Evolutionary conservation across 2,113 vertebrate species (phyloP).

Genomic region (Oxygymnocypris stewartii): DNA sequence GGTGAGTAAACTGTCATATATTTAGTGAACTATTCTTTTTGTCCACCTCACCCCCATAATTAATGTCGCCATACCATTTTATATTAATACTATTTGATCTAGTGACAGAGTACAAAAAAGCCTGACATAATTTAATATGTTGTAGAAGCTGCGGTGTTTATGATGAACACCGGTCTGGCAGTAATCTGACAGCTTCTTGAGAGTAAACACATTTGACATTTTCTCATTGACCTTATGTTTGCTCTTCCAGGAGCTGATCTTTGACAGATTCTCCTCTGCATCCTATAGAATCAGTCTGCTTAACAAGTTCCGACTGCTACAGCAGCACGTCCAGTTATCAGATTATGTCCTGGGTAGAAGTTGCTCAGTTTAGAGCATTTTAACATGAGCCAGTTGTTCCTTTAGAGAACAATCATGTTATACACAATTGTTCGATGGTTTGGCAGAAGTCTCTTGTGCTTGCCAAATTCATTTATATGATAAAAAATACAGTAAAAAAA

Average conservation of each 20-base stretch:
- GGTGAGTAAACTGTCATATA: no score
- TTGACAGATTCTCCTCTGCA: conserved; percentile 47
- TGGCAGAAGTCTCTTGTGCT: no score
- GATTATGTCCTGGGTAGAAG: neutral
- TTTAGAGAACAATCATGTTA: neutral
- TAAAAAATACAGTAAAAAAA: no score
- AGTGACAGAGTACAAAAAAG: neutral
- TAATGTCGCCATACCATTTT: no score
- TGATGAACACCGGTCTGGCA: conserved; percentile 58
- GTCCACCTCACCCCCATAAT: no score
- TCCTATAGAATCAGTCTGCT: neutral
- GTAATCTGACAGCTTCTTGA: conserved; percentile 61
- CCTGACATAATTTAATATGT: conserved; percentile 55
- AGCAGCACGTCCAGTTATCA: neutral
- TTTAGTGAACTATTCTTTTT: no score
- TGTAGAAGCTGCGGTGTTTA: conserved; percentile 61
- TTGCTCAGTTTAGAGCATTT: neutral
- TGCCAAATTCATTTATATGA: no score
- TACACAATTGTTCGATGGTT: no score
- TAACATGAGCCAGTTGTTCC: neutral
- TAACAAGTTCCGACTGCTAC: neutral
- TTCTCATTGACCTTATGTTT: conserved; percentile 71
- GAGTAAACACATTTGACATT: conserved; percentile 70
- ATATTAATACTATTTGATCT: no score
- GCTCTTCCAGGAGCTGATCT: conserved; percentile 50